Conservation (phyloP, 2,888 invertebrate genomes). For the Ischnura elegans region DNA sequence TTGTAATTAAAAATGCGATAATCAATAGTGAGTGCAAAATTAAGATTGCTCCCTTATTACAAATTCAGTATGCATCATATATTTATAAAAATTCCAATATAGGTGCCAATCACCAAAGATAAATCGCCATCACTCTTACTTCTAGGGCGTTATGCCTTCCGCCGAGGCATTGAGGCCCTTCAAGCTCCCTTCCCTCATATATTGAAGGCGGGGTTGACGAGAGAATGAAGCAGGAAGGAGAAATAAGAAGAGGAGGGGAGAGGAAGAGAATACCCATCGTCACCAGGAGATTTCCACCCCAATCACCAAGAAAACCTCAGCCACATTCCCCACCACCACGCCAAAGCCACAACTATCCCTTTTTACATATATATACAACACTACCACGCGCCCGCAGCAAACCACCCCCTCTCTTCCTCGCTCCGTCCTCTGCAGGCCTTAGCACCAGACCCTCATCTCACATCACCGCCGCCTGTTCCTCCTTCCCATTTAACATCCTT, state of each 20-base stretch:
- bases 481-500: no score
- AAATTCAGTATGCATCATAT: no score
- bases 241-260: background rate
- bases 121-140: no score
- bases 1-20: no score
- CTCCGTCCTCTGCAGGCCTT: background rate
- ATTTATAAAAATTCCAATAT: no score
- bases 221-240: background rate
- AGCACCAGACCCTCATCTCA: background rate
- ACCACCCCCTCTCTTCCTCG: background rate
- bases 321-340: background rate
- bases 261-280: background rate
- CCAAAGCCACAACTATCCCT: slow-evolving; percentile 2
- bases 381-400: background rate
- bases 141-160: no score
- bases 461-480: background rate
- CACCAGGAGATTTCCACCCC: slow-evolving; percentile 24
- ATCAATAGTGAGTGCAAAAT: no score
- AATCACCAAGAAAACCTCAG: background rate
- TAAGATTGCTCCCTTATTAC: no score
- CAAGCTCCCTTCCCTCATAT: background rate
- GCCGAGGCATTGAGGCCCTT: no score
- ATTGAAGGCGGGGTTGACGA: background rate
- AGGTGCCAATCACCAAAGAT: no score
- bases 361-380: background rate